Evolutionary conservation across 2,888 invertebrate species (phyloP), one percentile per base, ranked within the genome.

Genomic region (Bellardia pandia): DNA sequence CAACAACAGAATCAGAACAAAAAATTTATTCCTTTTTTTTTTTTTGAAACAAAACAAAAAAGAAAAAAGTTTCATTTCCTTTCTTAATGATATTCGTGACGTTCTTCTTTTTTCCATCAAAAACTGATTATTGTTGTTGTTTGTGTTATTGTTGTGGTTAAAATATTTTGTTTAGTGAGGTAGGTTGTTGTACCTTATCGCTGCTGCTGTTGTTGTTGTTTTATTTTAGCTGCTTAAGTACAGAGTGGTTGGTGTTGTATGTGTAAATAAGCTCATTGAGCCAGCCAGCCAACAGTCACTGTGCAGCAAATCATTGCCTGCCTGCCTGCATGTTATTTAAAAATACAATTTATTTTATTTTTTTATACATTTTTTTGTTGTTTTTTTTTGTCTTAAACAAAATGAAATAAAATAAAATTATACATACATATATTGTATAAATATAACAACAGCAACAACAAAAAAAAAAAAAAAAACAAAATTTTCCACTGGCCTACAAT

Each of bases 401-500:
- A 74, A 79, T 71, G 40, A 85, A 80, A 75, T 76, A 64, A 78
- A 68, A 85, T 53, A 16, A 53, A 45, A 45, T 48, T 62, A 80
- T 40, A 56, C 56, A 80, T 40, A 56, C 56, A 51, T 33, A 76
- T 64, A 74, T 82, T 82, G 68, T 82, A 58, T 69, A 51, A 77
- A 84, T 71, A 80, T 71, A 80, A 76, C 16, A 71, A 16, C 40
- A 74, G 40, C 77, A 77, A 68, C 62, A 79, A 76, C 64, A 64
- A 75, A 11, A 66, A 66, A 1, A 66, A 79, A 76, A 56, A 64
- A 75, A 11, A 66, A 66, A 1, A 66, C 30, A 69, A 87, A 87
- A 81, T 75, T 86, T 87, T 87, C 87, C 87, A 85, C 85, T 87
- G 87, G 87, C 87, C 87, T 87, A 87, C 87, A 85, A 87, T 87